Conservation (phyloP, 2,113 vertebrate species). For the Trinectes maculatus region DNA sequence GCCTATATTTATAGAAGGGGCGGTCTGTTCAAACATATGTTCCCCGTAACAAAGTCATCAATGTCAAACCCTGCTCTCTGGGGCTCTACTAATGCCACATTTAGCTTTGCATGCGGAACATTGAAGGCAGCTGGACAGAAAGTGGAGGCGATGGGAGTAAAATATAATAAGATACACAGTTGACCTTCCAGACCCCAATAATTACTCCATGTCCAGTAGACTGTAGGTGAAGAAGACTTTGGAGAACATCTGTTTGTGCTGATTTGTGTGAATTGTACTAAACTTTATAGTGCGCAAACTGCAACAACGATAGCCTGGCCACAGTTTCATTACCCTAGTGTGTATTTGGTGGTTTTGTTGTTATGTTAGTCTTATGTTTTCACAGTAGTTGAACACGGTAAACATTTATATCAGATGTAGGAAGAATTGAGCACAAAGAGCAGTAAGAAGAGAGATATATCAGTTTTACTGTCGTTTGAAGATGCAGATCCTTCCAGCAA, state of each 20-base stretch:
- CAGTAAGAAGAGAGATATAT: too few relatives aligned
- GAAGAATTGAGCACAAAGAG: too few relatives aligned
- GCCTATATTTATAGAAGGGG: constrained; percentile 78
- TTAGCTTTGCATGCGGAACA: constrained; percentile 66
- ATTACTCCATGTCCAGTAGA: constrained; percentile 54
- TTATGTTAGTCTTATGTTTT: too few relatives aligned
- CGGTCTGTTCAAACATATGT: constrained; percentile 78
- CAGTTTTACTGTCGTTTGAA: too few relatives aligned
- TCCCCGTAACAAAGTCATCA: constrained; percentile 78
- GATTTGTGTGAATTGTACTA: constrained; percentile 23
- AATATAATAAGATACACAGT: constrained; percentile 55
- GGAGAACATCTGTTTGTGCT: constrained; percentile 28
- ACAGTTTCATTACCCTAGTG: constrained; percentile 15
- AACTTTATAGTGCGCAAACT: constrained; percentile 1
- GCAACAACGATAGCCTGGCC: constrained; percentile 3
- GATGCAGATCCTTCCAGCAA: too few relatives aligned
- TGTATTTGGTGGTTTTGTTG: background rate
- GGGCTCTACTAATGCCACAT: constrained; percentile 63
- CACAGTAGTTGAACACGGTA: too few relatives aligned
- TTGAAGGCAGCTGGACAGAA: constrained; percentile 61
- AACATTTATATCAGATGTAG: too few relatives aligned
- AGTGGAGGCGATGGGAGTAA: constrained; percentile 44
- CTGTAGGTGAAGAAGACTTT: constrained; percentile 30
- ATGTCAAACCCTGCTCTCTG: constrained; percentile 67
- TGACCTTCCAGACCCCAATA: constrained; percentile 48